phyloP scores from a whole-genome alignment of 2,888 invertebrate genomes.

The Folsomia candida region DNA sequence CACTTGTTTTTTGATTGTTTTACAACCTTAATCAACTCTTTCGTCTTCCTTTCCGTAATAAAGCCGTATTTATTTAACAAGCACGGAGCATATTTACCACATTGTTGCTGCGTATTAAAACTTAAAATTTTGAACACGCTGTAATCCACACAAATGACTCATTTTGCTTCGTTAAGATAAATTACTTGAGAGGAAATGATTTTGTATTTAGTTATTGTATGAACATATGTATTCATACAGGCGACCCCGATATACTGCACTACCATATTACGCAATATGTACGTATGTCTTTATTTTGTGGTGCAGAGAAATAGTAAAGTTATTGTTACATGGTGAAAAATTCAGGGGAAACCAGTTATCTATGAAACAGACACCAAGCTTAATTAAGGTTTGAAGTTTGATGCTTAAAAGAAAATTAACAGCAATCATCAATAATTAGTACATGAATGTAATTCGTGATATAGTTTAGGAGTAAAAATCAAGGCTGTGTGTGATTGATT shows the following conservation, averaged over 20 bases:
- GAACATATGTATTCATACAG: background rate
- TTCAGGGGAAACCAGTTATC: background rate
- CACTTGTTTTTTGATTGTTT: constrained; percentile 19
- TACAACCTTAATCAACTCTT: constrained; percentile 11
- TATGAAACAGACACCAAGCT: background rate
- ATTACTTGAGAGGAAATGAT: background rate
- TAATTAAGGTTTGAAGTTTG: background rate
- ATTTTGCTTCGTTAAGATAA: constrained; percentile 7
- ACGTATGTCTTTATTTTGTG: background rate
- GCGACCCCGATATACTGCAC: background rate
- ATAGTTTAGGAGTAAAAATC: background rate
- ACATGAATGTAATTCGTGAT: background rate
- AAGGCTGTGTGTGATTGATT: background rate
- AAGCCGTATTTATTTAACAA: background rate
- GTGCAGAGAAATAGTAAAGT: background rate
- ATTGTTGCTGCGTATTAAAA: no score
- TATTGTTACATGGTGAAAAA: background rate
- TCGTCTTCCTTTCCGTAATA: background rate
- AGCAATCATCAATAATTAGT: background rate
- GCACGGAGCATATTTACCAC: background rate
- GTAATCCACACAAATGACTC: background rate
- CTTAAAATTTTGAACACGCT: background rate
- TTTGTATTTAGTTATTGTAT: background rate
- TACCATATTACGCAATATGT: background rate
- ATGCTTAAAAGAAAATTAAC: background rate